A percentile compares a stretch with the other conserved stretches of the same genome.
Conservation (phyloP, 2,113 vertebrate genomes). For the Halichoeres trimaculatus region DNA sequence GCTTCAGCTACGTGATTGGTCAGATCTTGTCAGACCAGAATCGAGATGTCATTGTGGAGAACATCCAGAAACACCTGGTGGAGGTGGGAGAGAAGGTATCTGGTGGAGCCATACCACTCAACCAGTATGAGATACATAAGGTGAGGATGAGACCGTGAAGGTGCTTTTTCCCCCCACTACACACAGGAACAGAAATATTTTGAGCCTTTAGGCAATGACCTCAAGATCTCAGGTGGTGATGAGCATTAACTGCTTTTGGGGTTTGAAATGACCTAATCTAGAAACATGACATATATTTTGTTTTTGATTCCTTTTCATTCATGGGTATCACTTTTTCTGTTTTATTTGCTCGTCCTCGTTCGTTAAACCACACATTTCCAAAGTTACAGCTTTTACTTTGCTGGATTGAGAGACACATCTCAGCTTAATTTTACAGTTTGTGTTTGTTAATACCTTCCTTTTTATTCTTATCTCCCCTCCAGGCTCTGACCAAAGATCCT, state of each 20-base stretch:
- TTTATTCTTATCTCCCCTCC: not conserved
- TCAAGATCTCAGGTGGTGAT: no score
- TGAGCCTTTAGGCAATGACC: no score
- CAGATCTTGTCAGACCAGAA: constrained; percentile 97
- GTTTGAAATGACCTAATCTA: no score
- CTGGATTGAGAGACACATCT: not conserved
- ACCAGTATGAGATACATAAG: constrained; percentile 97
- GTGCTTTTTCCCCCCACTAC: not conserved
- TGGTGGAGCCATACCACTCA: constrained; percentile 84
- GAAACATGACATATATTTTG: no score
- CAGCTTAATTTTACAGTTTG: not conserved
- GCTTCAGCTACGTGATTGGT: constrained; percentile 91
- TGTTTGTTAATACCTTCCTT: not conserved
- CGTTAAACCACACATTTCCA: not conserved
- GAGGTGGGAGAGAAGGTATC: constrained; percentile 93
- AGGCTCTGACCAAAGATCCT: constrained; percentile 97
- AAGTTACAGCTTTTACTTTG: not conserved
- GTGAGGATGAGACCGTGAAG: constrained; percentile 71
- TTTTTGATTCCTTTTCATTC: no score
- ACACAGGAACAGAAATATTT: no score
- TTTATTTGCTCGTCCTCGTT: not conserved
- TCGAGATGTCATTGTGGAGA: constrained; percentile 94
- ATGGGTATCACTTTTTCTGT: no score
- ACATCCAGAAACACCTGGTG: constrained; percentile 94
- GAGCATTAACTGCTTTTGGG: no score